Evolutionary conservation across 2,888 invertebrate species (phyloP).

Genomic region (Ecliptopera silaceata): DNA sequence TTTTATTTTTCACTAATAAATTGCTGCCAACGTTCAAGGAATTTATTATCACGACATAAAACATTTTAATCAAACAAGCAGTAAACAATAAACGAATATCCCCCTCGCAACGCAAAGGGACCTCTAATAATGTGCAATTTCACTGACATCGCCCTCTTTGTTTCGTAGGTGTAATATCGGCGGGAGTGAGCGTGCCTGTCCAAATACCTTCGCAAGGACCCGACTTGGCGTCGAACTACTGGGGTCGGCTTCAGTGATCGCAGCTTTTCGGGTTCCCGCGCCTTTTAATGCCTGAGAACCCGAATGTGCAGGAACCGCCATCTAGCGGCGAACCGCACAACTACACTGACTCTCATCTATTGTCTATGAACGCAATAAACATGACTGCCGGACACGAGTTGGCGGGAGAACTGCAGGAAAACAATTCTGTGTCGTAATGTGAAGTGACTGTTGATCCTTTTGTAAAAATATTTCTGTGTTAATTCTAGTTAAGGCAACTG

Average conservation of each 20-base stretch:
- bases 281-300: slow-evolving; percentile 86
- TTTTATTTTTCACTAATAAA: not conserved
- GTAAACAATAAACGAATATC: slow-evolving; percentile 14
- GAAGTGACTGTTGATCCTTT: slow-evolving; percentile 51
- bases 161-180: slow-evolving; percentile 93
- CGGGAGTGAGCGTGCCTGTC: slow-evolving; percentile 95
- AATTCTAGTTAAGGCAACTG: slow-evolving; percentile 65
- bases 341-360: slow-evolving; percentile 72
- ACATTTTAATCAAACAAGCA: slow-evolving; percentile 4
- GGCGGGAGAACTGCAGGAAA: slow-evolving; percentile 67
- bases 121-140: slow-evolving; percentile 37
- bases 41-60: not conserved
- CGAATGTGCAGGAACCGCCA: slow-evolving; percentile 73
- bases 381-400: slow-evolving; percentile 81
- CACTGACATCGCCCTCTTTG: slow-evolving; percentile 51
- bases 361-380: slow-evolving; percentile 77
- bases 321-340: slow-evolving; percentile 78
- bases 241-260: slow-evolving; percentile 97
- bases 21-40: not conserved
- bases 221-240: slow-evolving; percentile 92
- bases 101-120: slow-evolving; percentile 22
- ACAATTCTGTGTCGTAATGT: slow-evolving; percentile 54
- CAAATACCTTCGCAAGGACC: slow-evolving; percentile 94
- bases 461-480: slow-evolving; percentile 28
- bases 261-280: slow-evolving; percentile 94